These are phyloP conservation scores for Dasypolia templi DNA, from an alignment of 2,888 invertebrate genomes.

Conservation along the genomic window DNA sequence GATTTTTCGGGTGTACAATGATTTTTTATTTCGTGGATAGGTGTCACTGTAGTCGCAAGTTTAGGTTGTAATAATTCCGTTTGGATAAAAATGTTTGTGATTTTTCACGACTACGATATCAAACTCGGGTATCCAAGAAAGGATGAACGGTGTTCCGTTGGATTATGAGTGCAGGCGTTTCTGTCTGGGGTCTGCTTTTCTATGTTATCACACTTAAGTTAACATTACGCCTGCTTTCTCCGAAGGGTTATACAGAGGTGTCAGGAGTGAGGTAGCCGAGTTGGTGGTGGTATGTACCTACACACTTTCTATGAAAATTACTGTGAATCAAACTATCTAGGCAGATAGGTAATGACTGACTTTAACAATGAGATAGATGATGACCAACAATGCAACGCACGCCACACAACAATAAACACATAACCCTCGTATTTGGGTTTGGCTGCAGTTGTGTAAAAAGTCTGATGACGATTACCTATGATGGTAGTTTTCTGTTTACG, in stretches of 20 bases:
- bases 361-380: not conserved
- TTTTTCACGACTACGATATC: not conserved
- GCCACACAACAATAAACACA: no score
- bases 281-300: not conserved
- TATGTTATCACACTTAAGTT: no score
- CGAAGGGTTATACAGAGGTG: not conserved
- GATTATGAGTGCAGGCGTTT: not conserved
- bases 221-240: no score
- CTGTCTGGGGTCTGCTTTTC: not conserved
- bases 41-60: conserved; percentile 39
- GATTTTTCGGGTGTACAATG: not conserved
- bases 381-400: no score
- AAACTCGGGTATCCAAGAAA: not conserved
- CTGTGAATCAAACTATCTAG: not conserved
- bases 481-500: not conserved
- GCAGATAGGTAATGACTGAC: not conserved
- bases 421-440: no score
- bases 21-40: conserved; percentile 15
- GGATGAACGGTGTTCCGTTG: not conserved
- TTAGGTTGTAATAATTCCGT: not conserved
- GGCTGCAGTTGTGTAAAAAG: not conserved
- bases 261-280: not conserved
- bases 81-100: not conserved
- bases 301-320: not conserved
- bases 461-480: not conserved